Conservation (phyloP, 1,140 invertebrate species). For the Papilio glaucus region DNA sequence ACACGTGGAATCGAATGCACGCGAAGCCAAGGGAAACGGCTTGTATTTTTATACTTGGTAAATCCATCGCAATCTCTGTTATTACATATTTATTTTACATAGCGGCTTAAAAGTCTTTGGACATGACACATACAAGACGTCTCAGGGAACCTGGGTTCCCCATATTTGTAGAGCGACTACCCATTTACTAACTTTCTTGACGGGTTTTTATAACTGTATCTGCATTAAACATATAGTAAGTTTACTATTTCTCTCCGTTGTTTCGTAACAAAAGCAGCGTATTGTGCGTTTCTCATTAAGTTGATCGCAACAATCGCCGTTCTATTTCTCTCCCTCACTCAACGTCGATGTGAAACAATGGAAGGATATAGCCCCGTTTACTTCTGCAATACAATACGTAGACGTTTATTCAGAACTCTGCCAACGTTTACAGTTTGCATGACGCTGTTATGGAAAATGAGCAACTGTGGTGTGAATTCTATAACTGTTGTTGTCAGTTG, state of each 20-base stretch:
- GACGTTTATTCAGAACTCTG: conserved; percentile 1
- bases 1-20: too few species aligned
- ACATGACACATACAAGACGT: not conserved
- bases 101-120: not conserved
- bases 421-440: not conserved
- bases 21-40: too few species aligned
- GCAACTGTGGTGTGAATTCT: not conserved
- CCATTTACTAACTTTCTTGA: too few species aligned
- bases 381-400: not conserved
- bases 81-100: not conserved
- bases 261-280: not conserved
- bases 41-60: too few species aligned
- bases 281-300: conserved; percentile 26
- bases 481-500: not conserved
- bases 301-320: conserved; percentile 16
- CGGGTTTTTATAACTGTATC: too few species aligned
- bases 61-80: too few species aligned
- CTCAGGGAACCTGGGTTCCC: not conserved
- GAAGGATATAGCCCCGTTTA: conserved; percentile 21
- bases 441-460: not conserved
- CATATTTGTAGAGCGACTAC: not conserved
- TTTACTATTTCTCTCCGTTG: not conserved
- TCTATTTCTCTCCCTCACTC: conserved; percentile 21
- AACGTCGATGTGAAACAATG: conserved; percentile 20
- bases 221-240: not conserved